Evolutionary conservation across 2,113 vertebrate genomes (phyloP).

Genomic region (Lophotis ruficrista): DNA sequence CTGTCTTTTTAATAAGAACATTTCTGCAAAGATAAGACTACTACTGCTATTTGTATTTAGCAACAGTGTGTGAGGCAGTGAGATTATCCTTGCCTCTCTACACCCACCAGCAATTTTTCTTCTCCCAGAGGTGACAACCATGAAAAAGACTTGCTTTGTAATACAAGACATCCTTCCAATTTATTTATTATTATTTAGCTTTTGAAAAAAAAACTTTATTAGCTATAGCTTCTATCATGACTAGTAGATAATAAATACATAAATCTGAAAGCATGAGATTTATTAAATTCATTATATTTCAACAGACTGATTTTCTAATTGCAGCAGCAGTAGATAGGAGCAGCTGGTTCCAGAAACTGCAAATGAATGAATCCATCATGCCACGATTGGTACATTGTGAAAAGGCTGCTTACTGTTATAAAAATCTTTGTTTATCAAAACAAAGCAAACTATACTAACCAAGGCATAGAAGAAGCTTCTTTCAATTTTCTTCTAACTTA

Average conservation of each 20-base stretch:
- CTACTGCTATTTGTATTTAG: not conserved
- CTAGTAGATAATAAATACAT: not conserved
- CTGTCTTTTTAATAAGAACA: slow-evolving; percentile 1
- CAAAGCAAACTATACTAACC: not conserved
- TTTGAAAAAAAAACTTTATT: not conserved
- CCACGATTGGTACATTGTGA: not conserved
- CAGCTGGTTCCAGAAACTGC: not conserved
- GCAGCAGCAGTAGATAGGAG: not conserved
- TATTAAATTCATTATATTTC: slow-evolving; percentile 8
- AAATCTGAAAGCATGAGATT: not conserved
- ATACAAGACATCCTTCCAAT: not conserved
- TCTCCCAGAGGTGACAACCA: not conserved
- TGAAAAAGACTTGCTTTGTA: not conserved
- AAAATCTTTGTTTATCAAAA: not conserved
- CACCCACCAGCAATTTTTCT: not conserved
- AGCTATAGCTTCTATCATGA: not conserved
- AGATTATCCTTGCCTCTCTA: not conserved
- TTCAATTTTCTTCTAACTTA: not conserved
- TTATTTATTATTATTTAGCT: not conserved
- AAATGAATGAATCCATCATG: slow-evolving; percentile 21
- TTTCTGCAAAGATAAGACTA: not conserved
- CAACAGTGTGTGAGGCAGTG: not conserved
- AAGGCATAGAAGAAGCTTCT: not conserved
- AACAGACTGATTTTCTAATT: slow-evolving; percentile 26
- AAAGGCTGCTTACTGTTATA: not conserved